Evolutionary conservation across 2,888 invertebrate species (phyloP), one percentile per base, ranked within the genome.

Genomic region (Plagodis dolabraria): DNA sequence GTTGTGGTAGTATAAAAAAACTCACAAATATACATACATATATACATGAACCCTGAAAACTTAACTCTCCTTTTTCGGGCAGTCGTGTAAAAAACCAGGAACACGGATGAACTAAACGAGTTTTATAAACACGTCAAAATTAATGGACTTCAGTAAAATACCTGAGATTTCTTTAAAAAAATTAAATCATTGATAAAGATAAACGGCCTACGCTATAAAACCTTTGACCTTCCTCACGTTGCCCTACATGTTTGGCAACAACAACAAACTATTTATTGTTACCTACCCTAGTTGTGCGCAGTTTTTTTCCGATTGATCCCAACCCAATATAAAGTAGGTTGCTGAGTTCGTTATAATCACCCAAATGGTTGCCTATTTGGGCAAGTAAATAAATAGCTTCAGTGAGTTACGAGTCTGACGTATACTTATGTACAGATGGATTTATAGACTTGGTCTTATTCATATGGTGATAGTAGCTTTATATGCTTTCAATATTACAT

Each of bases 261-360:
- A 58, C 62, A 67, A 67, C 65, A 55, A 58, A 60, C 64, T 67
- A 58, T 69, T 68, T 65, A 65, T 63, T 57, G 57, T 59, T 60
- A 52, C 59, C 64, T 51, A 54, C 60, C 65, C 57, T 55, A 57
- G 43, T 64, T 63, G 59, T 55, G 48, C 55, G 60, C 61, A 53
- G 54, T 53, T 59, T 62, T 60, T 50, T 54, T 54, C 57, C 45
- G 61, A 65, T 64, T 67, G 59, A 64, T 69, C 64, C 63, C 36
- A 62, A 48, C 63, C 63, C 36, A 60, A 51, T 56, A 51, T 44
- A 53, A 65, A 64, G 35, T 67, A 58, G 63, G 69, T 64, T 61
- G 64, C 47, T 45, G 35, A 54, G 59, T 38, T 46, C 51, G 62
- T 59, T 62, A 59, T 61, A 65, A 67, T 59, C 57, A 53, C 50